Conservation (phyloP, 1,140 invertebrate species). For the Carposina sasakii region DNA sequence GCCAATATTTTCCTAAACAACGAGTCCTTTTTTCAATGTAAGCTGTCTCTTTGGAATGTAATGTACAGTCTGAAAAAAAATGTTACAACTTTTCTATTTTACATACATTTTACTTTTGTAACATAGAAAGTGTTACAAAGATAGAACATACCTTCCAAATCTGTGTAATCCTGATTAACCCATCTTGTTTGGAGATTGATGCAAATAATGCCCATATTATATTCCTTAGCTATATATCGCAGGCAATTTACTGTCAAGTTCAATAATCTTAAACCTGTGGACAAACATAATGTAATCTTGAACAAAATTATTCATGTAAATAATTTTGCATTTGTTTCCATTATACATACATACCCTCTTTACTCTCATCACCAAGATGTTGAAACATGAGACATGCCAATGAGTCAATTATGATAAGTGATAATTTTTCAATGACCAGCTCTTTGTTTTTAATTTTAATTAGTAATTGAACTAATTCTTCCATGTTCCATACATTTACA, state of each 20-base stretch:
- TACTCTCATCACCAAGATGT: slow-evolving; percentile 61
- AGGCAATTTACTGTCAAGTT: slow-evolving; percentile 74
- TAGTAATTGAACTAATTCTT: slow-evolving; percentile 69
- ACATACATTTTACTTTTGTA: too few relatives aligned
- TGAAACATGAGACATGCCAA: slow-evolving; percentile 73
- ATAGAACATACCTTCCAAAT: slow-evolving; percentile 53
- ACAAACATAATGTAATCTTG: slow-evolving; percentile 8
- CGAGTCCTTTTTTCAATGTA: slow-evolving; percentile 51
- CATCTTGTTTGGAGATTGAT: slow-evolving; percentile 76
- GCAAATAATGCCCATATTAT: slow-evolving; percentile 70
- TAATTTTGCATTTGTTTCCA: slow-evolving; percentile 32
- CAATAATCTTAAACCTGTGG: slow-evolving; percentile 64
- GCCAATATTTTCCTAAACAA: slow-evolving; percentile 72
- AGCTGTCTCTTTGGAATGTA: slow-evolving; percentile 22
- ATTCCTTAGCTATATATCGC: slow-evolving; percentile 70
- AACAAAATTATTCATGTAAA: slow-evolving; percentile 25
- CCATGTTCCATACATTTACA: slow-evolving; percentile 52
- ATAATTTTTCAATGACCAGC: slow-evolving; percentile 45
- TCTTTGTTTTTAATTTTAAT: slow-evolving; percentile 56
- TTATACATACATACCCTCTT: slow-evolving; percentile 53
- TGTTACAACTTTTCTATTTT: too few relatives aligned
- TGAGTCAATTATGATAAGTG: slow-evolving; percentile 77
- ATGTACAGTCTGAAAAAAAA: too few relatives aligned
- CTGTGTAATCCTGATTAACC: slow-evolving; percentile 60
- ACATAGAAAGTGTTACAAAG: too few relatives aligned